These are phyloP conservation scores for Lycocerus yunnanus DNA, from an alignment of 2,888 invertebrate genomes.

Conservation along the genomic window DNA sequence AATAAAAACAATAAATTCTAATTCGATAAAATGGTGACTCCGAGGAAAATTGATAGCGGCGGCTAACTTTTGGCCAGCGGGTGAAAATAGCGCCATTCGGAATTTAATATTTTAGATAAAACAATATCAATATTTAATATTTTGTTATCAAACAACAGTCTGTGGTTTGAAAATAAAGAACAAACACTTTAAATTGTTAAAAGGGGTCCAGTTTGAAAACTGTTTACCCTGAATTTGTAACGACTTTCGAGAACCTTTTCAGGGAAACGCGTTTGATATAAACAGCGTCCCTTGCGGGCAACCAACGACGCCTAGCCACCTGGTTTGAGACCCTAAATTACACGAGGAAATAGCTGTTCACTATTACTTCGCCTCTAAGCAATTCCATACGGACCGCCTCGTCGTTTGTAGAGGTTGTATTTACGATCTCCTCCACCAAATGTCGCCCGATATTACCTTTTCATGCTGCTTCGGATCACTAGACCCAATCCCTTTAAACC, in stretches of 20 bases:
- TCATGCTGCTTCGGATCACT: constrained; percentile 26
- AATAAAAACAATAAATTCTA: neutral
- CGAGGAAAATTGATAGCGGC: neutral
- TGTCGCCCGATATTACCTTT: constrained; percentile 43
- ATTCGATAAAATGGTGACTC: neutral
- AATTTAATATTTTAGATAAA: neutral
- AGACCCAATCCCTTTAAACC: constrained; percentile 22
- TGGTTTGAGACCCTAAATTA: constrained; percentile 46
- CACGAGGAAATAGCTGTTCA: constrained; percentile 50
- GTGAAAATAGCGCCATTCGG: neutral
- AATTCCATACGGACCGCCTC: constrained; percentile 46
- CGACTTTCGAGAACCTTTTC: constrained; percentile 45
- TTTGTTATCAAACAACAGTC: neutral
- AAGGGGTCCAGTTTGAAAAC: constrained; percentile 34
- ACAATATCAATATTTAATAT: neutral
- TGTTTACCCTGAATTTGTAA: constrained; percentile 45
- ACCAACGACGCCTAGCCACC: constrained; percentile 41
- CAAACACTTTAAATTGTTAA: constrained; percentile 28
- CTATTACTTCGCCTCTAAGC: constrained; percentile 45
- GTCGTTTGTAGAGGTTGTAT: constrained; percentile 46
- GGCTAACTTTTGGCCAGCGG: neutral
- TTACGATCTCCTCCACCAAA: constrained; percentile 49
- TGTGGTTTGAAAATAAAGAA: neutral
- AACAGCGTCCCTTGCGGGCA: constrained; percentile 45
- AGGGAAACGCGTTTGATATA: constrained; percentile 48